Conservation (phyloP, 2,797 vertebrate genomes). For the Synaphobranchus kaupii region DNA sequence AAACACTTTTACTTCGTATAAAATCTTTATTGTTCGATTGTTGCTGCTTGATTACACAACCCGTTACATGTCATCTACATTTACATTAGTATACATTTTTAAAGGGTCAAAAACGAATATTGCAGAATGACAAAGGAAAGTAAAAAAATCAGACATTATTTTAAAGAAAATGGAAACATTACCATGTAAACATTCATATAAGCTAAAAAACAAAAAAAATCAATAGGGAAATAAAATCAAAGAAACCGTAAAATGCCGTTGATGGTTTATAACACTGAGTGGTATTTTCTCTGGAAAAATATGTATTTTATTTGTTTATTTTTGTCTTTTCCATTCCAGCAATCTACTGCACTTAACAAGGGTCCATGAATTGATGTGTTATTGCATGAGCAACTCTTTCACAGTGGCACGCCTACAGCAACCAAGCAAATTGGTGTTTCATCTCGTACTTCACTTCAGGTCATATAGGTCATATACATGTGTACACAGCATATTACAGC, state of each 20-base stretch:
- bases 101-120: background rate
- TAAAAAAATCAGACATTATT: background rate
- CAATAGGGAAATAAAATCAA: background rate
- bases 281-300: background rate
- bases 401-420: background rate
- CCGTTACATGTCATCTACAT: slow-evolving; percentile 10
- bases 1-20: slow-evolving; percentile 72
- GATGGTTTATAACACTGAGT: background rate
- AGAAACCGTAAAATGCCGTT: background rate
- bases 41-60: slow-evolving; percentile 32
- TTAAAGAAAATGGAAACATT: background rate
- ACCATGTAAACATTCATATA: background rate
- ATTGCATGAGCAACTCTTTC: background rate
- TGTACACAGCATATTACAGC: background rate
- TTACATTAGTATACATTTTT: slow-evolving; percentile 29
- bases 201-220: background rate
- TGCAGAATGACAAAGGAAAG: background rate
- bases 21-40: slow-evolving; percentile 34
- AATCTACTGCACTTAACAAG: background rate
- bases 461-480: background rate
- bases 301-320: background rate
- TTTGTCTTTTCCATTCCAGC: background rate
- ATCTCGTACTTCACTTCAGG: background rate
- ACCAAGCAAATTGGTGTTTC: background rate
- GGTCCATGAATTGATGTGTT: background rate